Evolutionary conservation across 30 jellyfish, hydroid and myxozoan species (phyloP).

Genomic region (Rhopilema esculentum): DNA sequence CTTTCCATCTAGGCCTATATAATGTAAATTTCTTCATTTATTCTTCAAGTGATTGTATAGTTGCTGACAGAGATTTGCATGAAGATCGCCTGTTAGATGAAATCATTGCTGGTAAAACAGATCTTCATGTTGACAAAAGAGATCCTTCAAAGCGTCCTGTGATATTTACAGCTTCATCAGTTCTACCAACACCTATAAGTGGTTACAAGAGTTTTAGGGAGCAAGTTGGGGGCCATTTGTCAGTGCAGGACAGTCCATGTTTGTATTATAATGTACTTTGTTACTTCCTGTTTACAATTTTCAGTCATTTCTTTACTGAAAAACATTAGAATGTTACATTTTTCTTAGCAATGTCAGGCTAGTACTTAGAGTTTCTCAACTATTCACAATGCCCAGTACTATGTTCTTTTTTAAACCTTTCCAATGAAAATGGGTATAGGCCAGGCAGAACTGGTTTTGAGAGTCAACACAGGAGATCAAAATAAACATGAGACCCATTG

Average conservation of each 20-base stretch:
- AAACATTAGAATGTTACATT: background rate
- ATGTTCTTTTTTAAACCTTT: no score
- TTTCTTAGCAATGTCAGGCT: background rate
- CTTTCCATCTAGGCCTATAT: no score
- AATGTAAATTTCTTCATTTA: background rate
- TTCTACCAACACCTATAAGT: constrained; percentile 34
- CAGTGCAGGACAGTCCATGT: constrained; percentile 48
- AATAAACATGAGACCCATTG: no score
- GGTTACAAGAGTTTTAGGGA: constrained; percentile 51
- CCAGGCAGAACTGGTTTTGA: no score
- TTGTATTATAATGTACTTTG: background rate
- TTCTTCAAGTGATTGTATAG: background rate
- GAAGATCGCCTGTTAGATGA: background rate
- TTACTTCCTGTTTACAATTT: background rate
- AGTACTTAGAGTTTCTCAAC: no score
- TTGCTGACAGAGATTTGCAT: background rate
- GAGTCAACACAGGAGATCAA: no score
- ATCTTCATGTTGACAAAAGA: background rate
- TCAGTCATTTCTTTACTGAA: background rate
- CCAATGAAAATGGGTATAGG: no score
- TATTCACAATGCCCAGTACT: no score
- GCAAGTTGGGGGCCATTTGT: constrained; percentile 73
- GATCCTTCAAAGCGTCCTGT: constrained; percentile 11
- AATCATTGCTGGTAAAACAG: background rate
- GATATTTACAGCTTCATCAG: constrained; percentile 58